Base-by-base conservation (phyloP, 1,140 invertebrate species). In the Hyposmocoma kahamanoa region DNA sequence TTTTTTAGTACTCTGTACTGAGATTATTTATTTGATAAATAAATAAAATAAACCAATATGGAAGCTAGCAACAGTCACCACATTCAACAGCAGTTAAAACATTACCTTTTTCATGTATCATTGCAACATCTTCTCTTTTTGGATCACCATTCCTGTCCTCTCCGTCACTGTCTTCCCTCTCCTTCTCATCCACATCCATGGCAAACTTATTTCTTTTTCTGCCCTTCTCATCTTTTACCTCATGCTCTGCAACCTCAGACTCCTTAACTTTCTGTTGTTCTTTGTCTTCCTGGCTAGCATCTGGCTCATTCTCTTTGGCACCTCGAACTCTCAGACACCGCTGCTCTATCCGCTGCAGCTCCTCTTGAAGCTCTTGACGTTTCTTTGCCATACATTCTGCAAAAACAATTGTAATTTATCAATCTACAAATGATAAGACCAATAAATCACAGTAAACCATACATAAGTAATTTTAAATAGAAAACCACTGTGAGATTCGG, bases 381-480 rank as follows among this genome's bases (percentile, higher is more conserved):
- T 86, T 84, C 46, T 73, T 86, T 11, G 79, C 67, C 67, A 89
- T 80, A 39, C 72, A 83, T 59, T 86, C 87, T 89, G 60, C 22
- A 45, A 55, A 20, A 41, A n/a, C n/a, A n/a, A 11, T 6, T 28
- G 11, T n/a, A n/a, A 28, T 6, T 28, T 28, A 28, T 28, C 24
- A 28, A 28, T 28, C 24, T 28, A 6, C 24, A n/a, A n/a, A n/a
- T n/a, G n/a, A n/a, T n/a, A n/a, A n/a, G n/a, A n/a, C n/a, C n/a
- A n/a, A n/a, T n/a, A n/a, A n/a, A n/a, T n/a, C n/a, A 48, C 28
- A n/a, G n/a, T n/a, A n/a, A n/a, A n/a, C n/a, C n/a, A n/a, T n/a
- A n/a, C n/a, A n/a, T n/a, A n/a, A n/a, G n/a, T n/a, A n/a, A n/a
- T n/a, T n/a, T n/a, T n/a, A n/a, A n/a, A n/a, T n/a, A n/a, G n/a